Evolutionary conservation across 2,797 vertebrate species (phyloP).

Genomic region (Amphiprion clarkii): DNA sequence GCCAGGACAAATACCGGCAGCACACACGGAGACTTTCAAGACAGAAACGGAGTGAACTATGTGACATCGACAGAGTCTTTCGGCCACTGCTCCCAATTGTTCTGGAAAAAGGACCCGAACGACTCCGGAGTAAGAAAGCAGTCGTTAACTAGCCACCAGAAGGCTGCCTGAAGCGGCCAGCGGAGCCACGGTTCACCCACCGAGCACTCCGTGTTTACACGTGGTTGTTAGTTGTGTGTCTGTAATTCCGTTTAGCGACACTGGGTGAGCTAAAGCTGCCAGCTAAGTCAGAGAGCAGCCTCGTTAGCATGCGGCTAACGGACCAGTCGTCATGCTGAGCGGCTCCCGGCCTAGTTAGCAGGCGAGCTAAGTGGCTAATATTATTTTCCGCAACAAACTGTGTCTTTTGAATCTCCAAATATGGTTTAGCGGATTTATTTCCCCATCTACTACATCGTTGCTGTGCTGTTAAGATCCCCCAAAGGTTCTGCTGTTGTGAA

Average conservation of each 20-base stretch:
- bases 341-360: conserved; percentile 74
- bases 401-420: background rate
- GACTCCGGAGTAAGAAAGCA: conserved; percentile 84
- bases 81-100: conserved; percentile 84
- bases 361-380: conserved; percentile 35
- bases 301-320: conserved; percentile 57
- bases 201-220: background rate
- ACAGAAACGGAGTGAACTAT: conserved; percentile 83
- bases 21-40: conserved; percentile 82
- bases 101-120: conserved; percentile 85
- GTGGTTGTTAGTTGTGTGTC: background rate
- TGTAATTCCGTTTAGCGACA: background rate
- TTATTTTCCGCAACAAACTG: background rate
- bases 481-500: background rate
- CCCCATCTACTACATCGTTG: rapidly evolving
- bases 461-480: rapidly evolving
- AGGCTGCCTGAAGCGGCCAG: background rate
- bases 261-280: background rate
- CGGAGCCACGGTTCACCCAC: background rate
- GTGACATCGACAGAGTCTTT: conserved; percentile 83
- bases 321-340: conserved; percentile 62
- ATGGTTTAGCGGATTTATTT: background rate
- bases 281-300: conserved; percentile 18
- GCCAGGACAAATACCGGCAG: conserved; percentile 80
- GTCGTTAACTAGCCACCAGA: conserved; percentile 50